Base-by-base conservation (phyloP, 1,140 invertebrate species). In the Pemphigus obesinymphae region DNA sequence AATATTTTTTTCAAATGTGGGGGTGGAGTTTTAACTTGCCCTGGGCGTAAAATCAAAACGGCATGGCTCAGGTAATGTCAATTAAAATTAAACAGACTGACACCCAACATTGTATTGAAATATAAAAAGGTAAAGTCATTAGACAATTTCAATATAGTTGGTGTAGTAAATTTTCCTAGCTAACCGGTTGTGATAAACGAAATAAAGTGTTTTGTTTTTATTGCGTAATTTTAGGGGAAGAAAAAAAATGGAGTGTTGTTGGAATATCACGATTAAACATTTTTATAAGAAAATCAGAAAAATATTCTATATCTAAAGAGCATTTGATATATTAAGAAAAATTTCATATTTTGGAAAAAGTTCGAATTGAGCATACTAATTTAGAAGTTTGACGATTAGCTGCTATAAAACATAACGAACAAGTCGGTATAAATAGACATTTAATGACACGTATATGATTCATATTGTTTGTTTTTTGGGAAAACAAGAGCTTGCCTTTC, bases 401-500 rank as follows among this genome's bases (percentile, higher is more conserved):
- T 15, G 58, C 23, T 43, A 5, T 26, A 43, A 70, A 73, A 43
- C 81, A 76, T 70, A 83, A 83, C 45, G 55, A 82, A 76, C 82
- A 76, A 15, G 81, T 83, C 3, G 17, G 20, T 37, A 37, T 43
- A 15, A 83, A 83, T 37, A 82, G 82, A 45, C 34, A 58, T 20
- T 17, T 83, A 26, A 17, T 70, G 58, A 84, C 83, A 75, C 84
- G 37, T n/a, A n/a, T 82, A 55, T 83, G 26, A 81, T 86, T 55
- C 84, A 86, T 85, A 84, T 85, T 37, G 85, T 83, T 66, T 63
- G 75, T 82, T 85, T 85, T 66, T 73, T 86, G n/a, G 84, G 82
- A 8, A 84, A 85, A 84, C 84, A 86, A 84, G 85, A 85, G 83
- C 82, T 86, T 55, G 84, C 85, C 15, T 85, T 86, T 75, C 83